A percentile compares a stretch with the other conserved stretches of the same genome.
phyloP scores from a whole-genome alignment of 1,140 invertebrate genomes.

The Pissodes strobi region DNA sequence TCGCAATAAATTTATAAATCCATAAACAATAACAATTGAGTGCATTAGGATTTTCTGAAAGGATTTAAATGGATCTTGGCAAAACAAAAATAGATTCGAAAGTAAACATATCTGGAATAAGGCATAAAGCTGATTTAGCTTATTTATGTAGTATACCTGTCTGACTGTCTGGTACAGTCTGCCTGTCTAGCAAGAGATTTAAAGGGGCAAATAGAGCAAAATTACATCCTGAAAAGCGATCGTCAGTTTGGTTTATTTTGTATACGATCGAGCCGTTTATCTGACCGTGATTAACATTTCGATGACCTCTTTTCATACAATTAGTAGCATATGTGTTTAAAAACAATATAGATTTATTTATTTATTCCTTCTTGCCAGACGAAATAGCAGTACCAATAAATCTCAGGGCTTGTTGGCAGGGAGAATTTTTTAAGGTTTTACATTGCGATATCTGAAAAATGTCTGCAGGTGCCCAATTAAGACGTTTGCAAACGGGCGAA shows the following conservation, averaged over 20 bases:
- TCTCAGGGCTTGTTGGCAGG: too few relatives aligned
- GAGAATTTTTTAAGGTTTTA: too few relatives aligned
- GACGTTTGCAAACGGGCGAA: too few relatives aligned
- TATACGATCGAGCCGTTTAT: not conserved
- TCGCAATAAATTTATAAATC: too few relatives aligned
- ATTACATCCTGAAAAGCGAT: conserved; percentile 7
- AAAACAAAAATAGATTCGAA: conserved; percentile 12
- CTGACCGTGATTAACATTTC: not conserved
- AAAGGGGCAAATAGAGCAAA: conserved; percentile 13
- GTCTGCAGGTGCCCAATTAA: too few relatives aligned
- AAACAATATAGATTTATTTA: too few relatives aligned
- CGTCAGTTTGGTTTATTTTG: not conserved
- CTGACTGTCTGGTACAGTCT: conserved; percentile 13
- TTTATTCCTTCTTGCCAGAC: too few relatives aligned
- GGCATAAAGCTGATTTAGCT: not conserved
- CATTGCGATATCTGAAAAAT: too few relatives aligned
- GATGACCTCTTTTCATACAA: conserved; percentile 2
- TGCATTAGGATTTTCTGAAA: too few relatives aligned
- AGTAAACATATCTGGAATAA: conserved; percentile 12
- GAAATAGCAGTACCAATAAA: too few relatives aligned
- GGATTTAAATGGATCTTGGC: not conserved
- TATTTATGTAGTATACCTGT: conserved; percentile 12
- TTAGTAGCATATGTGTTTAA: conserved; percentile 1
- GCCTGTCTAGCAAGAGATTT: conserved; percentile 2
- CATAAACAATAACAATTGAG: too few relatives aligned